phyloP scores from a whole-genome alignment of 1,140 invertebrate genomes.

The Hyposmocoma kahamanoa region DNA sequence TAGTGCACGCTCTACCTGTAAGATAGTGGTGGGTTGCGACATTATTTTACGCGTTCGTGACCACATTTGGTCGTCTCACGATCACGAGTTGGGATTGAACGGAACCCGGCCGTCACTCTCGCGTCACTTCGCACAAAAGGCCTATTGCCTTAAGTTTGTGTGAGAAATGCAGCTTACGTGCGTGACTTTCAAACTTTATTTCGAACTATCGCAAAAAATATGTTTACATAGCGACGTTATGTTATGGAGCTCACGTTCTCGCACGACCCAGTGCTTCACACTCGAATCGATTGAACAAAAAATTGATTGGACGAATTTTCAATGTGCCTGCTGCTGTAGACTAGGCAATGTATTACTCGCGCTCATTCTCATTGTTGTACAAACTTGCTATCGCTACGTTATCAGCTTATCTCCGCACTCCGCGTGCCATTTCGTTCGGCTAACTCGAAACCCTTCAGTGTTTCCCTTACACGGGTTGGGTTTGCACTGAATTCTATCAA shows the following conservation, averaged over 20 bases:
- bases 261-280: conserved; percentile 25
- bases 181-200: conserved; percentile 18
- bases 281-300: not conserved
- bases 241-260: not conserved
- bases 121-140: conserved; percentile 22
- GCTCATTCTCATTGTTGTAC: conserved; percentile 18
- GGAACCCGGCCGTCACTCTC: conserved; percentile 22
- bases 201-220: conserved; percentile 8
- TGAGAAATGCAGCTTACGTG: conserved; percentile 15
- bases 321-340: not conserved
- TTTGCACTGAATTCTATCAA: no score
- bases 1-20: conserved; percentile 34
- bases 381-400: conserved; percentile 51
- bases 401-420: conserved; percentile 64
- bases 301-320: not conserved
- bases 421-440: conserved; percentile 47
- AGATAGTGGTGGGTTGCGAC: conserved; percentile 46
- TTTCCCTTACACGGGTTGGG: conserved; percentile 32
- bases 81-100: conserved; percentile 41
- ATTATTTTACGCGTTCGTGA: conserved; percentile 57
- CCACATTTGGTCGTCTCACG: conserved; percentile 35
- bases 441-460: conserved; percentile 34
- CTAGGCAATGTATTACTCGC: not conserved
- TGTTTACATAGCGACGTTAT: conserved; percentile 6
- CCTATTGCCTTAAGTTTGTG: conserved; percentile 22